Base-by-base conservation (phyloP, 2,888 invertebrate genomes). In the Phasia obesa region DNA sequence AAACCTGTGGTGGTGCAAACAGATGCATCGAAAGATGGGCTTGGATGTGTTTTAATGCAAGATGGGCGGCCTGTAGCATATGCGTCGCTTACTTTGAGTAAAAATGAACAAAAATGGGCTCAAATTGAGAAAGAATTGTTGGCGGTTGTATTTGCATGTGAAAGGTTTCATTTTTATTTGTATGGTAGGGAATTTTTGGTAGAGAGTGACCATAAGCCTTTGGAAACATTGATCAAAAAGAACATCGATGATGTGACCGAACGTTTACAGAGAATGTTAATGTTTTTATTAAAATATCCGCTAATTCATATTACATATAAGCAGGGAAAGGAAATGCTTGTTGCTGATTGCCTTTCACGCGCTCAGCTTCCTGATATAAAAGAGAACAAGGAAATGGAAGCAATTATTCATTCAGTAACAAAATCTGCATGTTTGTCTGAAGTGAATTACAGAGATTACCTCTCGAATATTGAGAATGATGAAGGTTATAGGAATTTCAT, bases 1-100 rank as follows among this genome's bases (percentile, higher is more conserved):
- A 31, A 74, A 47, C n/a, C 81, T 19, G 64, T 81, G 11, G 21
- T 35, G 4, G 51, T 85, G n/a, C 83, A 83, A 49, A 73, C 83
- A 21, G 88, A 89, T 85, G 84, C 84, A 0, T 85, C 85, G 0
- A 83, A 84, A 59, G 80, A 85, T 64, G 85, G 86, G 5, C 42
- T 90, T 35, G 86, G 38, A 9, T 59, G 7, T 27, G 88, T 86
- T 55, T 35, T 91, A 15, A 21, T 90, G n/a, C 90, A 91, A 80
- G 78, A 87, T 31, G 87, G 77, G 2, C 79, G 57, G 13, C 83
- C 73, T 13, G 64, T 85, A 9, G 76, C 85, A 0, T 88, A 86
- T 84, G 86, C 86, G 35, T 88, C 88, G 2, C 77, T 87, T 49
- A 84, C 84, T 21, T 74, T 87, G 19, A 87, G 86, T 13, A 86